Evolutionary conservation across 2,888 invertebrate genomes (phyloP).

Genomic region (Euzophera pinguis): DNA sequence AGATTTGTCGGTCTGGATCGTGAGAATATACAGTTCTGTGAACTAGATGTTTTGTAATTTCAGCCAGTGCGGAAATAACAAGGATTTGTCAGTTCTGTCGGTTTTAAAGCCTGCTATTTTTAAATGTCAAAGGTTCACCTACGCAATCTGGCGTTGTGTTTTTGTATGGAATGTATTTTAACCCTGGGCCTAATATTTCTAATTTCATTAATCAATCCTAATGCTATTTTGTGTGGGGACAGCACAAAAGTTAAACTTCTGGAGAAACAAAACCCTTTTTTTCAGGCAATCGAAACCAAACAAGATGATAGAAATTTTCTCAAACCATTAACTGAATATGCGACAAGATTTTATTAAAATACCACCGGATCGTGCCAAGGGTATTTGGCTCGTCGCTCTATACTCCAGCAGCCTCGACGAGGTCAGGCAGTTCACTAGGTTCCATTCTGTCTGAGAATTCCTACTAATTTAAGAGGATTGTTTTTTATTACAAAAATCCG

Average conservation of each 20-base stretch:
- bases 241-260: too few relatives aligned
- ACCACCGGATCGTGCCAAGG: background rate
- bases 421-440: background rate
- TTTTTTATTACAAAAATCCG: too few relatives aligned
- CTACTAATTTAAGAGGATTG: background rate
- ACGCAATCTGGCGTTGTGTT: background rate
- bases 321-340: background rate
- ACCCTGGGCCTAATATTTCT: too few relatives aligned
- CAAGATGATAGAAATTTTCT: too few relatives aligned
- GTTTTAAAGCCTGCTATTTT: background rate
- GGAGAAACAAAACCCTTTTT: too few relatives aligned
- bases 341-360: background rate
- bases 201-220: too few relatives aligned
- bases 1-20: too few relatives aligned
- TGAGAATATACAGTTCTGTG: background rate
- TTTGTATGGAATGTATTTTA: too few relatives aligned
- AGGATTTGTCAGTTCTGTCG: background rate
- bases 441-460: background rate
- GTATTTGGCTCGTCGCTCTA: background rate
- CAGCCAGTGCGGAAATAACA: background rate
- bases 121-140: background rate
- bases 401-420: background rate
- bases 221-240: too few relatives aligned
- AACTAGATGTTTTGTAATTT: background rate
- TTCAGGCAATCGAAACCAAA: too few relatives aligned